A percentile compares a stretch with the other conserved stretches of the same genome.
Conservation (phyloP, 2,797 vertebrate species). For the Emydoidea blandingii region DNA sequence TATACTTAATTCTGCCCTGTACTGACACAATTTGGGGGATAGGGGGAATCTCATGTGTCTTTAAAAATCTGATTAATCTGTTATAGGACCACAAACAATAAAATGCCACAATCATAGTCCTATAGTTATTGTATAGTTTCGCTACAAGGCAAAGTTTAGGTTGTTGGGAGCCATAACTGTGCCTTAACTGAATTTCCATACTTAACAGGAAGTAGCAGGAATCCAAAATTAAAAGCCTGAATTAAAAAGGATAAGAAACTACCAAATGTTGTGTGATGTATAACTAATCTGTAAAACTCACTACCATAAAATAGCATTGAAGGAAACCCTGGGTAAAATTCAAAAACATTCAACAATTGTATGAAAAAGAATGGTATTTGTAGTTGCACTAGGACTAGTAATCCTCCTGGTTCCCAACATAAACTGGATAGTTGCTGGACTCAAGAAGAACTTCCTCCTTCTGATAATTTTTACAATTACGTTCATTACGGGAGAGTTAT, state of each 20-base stretch:
- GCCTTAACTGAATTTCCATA: not conserved
- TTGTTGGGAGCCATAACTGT: not conserved
- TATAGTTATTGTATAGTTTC: not conserved
- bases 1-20: not conserved
- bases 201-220: not conserved
- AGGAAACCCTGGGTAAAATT: constrained; percentile 60
- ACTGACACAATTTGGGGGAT: not conserved
- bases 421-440: constrained; percentile 47
- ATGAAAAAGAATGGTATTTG: constrained; percentile 65
- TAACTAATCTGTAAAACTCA: constrained; percentile 53
- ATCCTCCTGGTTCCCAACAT: constrained; percentile 67
- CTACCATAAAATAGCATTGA: constrained; percentile 58
- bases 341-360: constrained; percentile 64
- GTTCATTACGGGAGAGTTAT: constrained; percentile 44
- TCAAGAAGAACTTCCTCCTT: constrained; percentile 48
- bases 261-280: constrained; percentile 21
- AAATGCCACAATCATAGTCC: not conserved
- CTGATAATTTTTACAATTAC: constrained; percentile 31
- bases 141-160: not conserved
- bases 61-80: not conserved
- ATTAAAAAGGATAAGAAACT: constrained; percentile 28
- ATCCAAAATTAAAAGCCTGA: not conserved
- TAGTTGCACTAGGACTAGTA: constrained; percentile 47
- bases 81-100: not conserved
- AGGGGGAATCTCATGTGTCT: not conserved